These are phyloP conservation scores for Notolabrus celidotus DNA, from an alignment of 2,797 vertebrate species.

Conservation along the genomic window DNA sequence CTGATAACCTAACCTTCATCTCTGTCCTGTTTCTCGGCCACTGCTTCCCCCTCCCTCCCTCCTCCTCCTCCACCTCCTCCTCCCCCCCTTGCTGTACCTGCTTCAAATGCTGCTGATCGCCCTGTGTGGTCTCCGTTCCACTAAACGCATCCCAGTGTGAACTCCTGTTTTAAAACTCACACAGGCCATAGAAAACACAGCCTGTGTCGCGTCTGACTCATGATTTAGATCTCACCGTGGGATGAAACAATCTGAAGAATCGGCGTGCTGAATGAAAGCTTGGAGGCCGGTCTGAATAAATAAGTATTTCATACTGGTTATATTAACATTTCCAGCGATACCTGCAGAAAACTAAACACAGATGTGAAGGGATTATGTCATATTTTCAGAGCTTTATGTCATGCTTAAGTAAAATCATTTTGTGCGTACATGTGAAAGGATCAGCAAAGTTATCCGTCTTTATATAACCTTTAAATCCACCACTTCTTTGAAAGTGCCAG, in stretches of 20 bases:
- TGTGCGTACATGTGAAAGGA: conserved; percentile 41
- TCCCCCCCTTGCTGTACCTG: conserved; percentile 31
- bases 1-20: conserved; percentile 77
- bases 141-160: conserved; percentile 71
- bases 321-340: conserved; percentile 69
- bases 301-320: conserved; percentile 34
- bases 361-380: conserved; percentile 60
- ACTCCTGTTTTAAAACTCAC: conserved; percentile 62
- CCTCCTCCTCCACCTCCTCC: conserved; percentile 8
- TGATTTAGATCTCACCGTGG: conserved; percentile 45
- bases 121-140: conserved; percentile 81
- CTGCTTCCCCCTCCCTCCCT: conserved; percentile 23
- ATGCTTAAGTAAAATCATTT: conserved; percentile 36
- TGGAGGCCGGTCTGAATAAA: conserved; percentile 66
- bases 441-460: conserved; percentile 55
- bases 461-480: conserved; percentile 41
- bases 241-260: conserved; percentile 48
- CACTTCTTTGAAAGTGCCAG: conserved; percentile 41
- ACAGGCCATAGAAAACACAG: conserved; percentile 66
- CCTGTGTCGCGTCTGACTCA: conserved; percentile 65
- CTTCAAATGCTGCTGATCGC: conserved; percentile 70
- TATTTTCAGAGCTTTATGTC: conserved; percentile 43
- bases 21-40: conserved; percentile 29
- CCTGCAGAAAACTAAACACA: conserved; percentile 70
- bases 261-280: conserved; percentile 49